Evolutionary conservation across 2,888 invertebrate genomes (phyloP), one percentile per base, ranked within the genome.

Genomic region (Ichneumoninae sp.): DNA sequence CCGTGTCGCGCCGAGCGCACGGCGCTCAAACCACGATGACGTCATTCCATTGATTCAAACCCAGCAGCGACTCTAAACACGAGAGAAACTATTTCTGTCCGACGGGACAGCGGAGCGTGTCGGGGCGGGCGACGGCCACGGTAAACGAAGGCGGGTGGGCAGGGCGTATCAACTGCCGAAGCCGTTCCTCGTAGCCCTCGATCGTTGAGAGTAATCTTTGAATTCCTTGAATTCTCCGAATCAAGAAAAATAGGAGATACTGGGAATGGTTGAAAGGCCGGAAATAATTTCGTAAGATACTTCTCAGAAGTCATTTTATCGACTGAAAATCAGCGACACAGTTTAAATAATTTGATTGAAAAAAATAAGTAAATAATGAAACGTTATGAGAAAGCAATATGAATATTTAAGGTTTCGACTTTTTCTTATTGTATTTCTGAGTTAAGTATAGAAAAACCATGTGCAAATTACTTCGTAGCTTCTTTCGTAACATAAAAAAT

Each of bases 1-100:
- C 60, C 47, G 40, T 16, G 60, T 52, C 60, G 68, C 16, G 68
- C 36, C 22, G 69, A 69, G 70, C 69, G 50, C 80, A 78, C 84
- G 77, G 68, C 66, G 81, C 84, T 71, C 47, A n/a, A 40, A 26
- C 65, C 81, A 33, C 60, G 7, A 19, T 85, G 83, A 85, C 85
- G 85, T 85, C 81, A 82, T 80, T 78, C 82, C 85, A 85, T 85
- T 85, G 85, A 85, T 85, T 82, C 81, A 81, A 81, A 85, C 71
- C 70, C 75, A 85, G 60, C 70, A 65, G 47, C 57, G 68, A 84
- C 77, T 70, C 78, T 44, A 74, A 66, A 74, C 68, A 47, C 19
- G 54, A 81, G 81, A 82, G 68, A 63, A 80, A 85, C 85, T 85
- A 85, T 85, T 85, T 79, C 79, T 85, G 81, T 81, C 81, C 65